Evolutionary conservation across 1,140 invertebrate genomes (phyloP).

Genomic region (Brachionus plicatilis): DNA sequence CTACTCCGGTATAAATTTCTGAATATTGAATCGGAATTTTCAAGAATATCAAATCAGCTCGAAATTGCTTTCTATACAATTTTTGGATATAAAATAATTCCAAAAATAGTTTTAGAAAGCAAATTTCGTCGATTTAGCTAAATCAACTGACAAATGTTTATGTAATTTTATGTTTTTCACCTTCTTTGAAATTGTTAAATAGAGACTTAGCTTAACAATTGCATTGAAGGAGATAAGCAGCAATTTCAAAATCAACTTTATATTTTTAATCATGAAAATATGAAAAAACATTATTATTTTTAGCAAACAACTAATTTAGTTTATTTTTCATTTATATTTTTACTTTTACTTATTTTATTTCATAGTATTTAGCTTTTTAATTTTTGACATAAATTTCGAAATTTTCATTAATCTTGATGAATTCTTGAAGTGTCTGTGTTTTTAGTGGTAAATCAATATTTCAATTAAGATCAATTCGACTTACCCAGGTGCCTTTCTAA

Average conservation of each 20-base stretch:
- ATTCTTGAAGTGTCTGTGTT: no score
- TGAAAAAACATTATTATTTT: no score
- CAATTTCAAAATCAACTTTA: neutral
- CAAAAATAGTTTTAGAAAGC: slow-evolving; percentile 16
- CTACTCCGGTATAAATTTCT: neutral
- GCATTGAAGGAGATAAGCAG: neutral
- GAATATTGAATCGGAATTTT: neutral
- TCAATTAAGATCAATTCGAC: neutral
- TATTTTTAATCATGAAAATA: neutral
- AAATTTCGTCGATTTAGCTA: neutral
- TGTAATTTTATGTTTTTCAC: slow-evolving; percentile 2
- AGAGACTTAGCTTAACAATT: neutral
- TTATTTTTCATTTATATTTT: no score
- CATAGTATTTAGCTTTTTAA: neutral
- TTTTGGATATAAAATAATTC: neutral
- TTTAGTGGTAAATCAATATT: no score
- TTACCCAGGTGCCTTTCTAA: neutral
- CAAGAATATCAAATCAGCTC: neutral
- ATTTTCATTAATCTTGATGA: no score
- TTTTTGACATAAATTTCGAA: no score
- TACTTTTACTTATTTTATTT: neutral
- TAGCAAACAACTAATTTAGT: no score
- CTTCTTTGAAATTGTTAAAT: slow-evolving; percentile 12
- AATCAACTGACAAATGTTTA: neutral
- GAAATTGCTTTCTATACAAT: slow-evolving; percentile 23